Evolutionary conservation across 1,140 invertebrate genomes (phyloP).

Genomic region (Drosophila parabipectinata): DNA sequence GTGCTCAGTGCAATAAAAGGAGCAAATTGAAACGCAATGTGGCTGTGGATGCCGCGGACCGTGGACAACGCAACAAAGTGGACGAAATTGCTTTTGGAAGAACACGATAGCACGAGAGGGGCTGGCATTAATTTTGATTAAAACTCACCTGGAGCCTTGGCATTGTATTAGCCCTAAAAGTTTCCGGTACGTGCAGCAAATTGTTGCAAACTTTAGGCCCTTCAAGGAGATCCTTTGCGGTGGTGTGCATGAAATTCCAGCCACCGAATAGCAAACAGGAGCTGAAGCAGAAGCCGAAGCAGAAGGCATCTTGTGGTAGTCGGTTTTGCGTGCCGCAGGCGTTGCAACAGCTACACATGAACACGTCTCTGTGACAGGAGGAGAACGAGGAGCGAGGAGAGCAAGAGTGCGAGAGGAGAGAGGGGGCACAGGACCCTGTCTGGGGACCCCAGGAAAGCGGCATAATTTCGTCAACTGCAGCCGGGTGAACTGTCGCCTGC

Average conservation of each 20-base stretch:
- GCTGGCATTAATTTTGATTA: slow-evolving; percentile 70
- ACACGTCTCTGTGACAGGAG: slow-evolving; percentile 65
- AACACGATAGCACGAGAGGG: slow-evolving; percentile 30
- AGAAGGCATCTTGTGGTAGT: slow-evolving; percentile 24
- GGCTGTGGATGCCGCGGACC: slow-evolving; percentile 70
- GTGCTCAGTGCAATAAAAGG: slow-evolving; percentile 40
- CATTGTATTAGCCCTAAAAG: slow-evolving; percentile 49
- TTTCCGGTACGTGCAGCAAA: background rate
- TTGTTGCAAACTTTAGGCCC: slow-evolving; percentile 18
- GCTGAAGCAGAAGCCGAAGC: slow-evolving; percentile 3
- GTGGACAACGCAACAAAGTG: slow-evolving; percentile 79
- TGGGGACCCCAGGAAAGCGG: slow-evolving; percentile 29
- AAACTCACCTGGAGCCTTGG: slow-evolving; percentile 61
- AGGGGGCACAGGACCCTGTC: slow-evolving; percentile 7
- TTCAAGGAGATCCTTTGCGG: slow-evolving; percentile 2
- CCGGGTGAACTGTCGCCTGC: slow-evolving; percentile 40
- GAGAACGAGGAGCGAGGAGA: background rate
- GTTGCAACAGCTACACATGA: slow-evolving; percentile 73
- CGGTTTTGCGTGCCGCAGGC: slow-evolving; percentile 66
- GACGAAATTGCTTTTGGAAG: slow-evolving; percentile 79
- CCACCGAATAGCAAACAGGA: slow-evolving; percentile 3
- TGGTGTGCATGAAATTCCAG: slow-evolving; percentile 13
- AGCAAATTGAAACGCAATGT: slow-evolving; percentile 76
- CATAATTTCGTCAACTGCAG: slow-evolving; percentile 72
- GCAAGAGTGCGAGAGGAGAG: slow-evolving; percentile 5